Base-by-base conservation (phyloP, 2,797 vertebrate genomes). In the Limosa lapponica region DNA sequence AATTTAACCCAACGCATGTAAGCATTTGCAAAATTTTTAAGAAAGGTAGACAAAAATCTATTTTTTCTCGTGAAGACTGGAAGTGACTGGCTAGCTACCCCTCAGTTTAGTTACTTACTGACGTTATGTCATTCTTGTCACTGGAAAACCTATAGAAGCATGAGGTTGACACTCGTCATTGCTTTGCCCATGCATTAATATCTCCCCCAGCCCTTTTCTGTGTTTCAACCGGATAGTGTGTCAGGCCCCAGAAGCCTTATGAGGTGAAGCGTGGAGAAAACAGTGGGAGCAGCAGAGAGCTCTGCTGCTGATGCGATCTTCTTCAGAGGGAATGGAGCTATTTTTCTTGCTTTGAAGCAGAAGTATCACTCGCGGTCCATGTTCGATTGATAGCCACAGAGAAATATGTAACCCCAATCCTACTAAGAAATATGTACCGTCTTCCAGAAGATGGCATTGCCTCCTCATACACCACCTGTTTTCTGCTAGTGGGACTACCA, bases 281-380 rank as follows among this genome's bases (percentile, higher is more conserved):
- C 65, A 74, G 65, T 43, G 34, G 43, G 66, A 88, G n/a, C 65
- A 72, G 72, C 23, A 91, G 61, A 85, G 74, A 95, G 34, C 24
- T 77, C 65, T 85, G 61, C 36, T 85, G 28, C 71, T 87, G 86
- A 52, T 48, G 73, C 0, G 0, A 41, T 92, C 89, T 74, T 77
- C 25, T 87, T 87, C 37, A 28, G 65, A 86, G 23, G 34, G 10
- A 83, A 88, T 81, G 24, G 52, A 78, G 49, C 82, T 89, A 67
- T 92, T 94, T 90, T 69, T 94, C 87, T 80, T 94, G 48, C 59
- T 93, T 62, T 67, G 70, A 89, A 87, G 74, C 24, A 70, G 32
- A 90, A 74, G 15, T 72, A 36, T 93, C 74, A 44, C 70, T 87
- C 2, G 6, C 39, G 49, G 73, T 85, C 80, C 41, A 34, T 83